Evolutionary conservation across 2,797 vertebrate genomes (phyloP), one percentile per base, ranked within the genome.

Genomic region (Sylvia borin): DNA sequence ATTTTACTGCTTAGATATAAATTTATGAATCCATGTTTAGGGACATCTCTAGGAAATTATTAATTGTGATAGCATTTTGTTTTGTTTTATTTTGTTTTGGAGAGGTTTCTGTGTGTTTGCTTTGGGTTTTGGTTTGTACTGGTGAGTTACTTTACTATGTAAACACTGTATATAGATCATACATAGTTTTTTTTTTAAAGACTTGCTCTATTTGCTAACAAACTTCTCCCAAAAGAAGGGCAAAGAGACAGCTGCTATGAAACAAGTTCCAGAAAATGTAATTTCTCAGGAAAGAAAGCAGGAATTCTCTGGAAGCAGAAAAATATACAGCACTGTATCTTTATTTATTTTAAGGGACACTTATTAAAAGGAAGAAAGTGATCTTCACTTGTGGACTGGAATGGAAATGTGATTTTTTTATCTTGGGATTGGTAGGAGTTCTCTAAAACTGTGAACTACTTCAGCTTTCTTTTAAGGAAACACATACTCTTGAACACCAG

Each of bases 301-400:
- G 27, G 25, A 75, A 5, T 20, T 29, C 24, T 45, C 72, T 76
- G 38, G 45, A 13, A 76, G 8, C 8, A 51, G 32, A 38, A 15
- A 29, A n/a, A 5, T 1, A 1, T n/a, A 45, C 9, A n/a, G 5
- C 16, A 29, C 27, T 13, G 7, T 7, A 61, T 24, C n/a, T 4
- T 17, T 53, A 19, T 12, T 67, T 38, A 38, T 67, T 76, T 45
- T 29, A 53, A 51, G 29, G 7, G 5, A 38, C 25, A n/a, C 47
- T 76, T n/a, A 29, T 53, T 47, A n/a, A 61, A 45, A 75, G 29
- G 19, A 75, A 53, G 38, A 45, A 13, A 32, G 4, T 29, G 29
- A 68, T 16, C 7, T 53, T 76, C 47, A 45, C 3, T 53, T 27
- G 24, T 14, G 11, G 29, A 17, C n/a, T 20, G n/a, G 51, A 60